These are phyloP conservation scores for Glossophaga mutica DNA, from an alignment of 2,797 vertebrate species.

Conservation along the genomic window DNA sequence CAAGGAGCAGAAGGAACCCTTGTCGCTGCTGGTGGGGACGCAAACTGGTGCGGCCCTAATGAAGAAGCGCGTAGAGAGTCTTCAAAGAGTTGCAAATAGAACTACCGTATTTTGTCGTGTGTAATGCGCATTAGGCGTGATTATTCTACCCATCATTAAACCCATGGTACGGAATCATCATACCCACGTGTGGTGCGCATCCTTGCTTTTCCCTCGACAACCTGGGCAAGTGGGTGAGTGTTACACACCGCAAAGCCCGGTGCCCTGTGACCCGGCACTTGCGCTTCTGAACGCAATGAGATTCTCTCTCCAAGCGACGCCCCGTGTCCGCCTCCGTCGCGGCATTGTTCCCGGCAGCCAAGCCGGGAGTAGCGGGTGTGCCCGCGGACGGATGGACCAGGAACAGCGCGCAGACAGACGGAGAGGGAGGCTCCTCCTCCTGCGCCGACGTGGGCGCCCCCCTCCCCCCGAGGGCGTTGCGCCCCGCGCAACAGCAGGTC, in stretches of 20 bases:
- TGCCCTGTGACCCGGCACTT: no score
- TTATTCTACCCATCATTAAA: no score
- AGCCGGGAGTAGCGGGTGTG: accelerated
- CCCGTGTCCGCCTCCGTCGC: accelerated
- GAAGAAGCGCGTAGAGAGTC: accelerated
- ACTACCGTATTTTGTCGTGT: background rate
- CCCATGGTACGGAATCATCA: no score
- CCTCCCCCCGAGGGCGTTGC: accelerated
- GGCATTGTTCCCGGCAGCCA: accelerated
- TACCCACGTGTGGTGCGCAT: no score
- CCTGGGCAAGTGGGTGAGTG: no score
- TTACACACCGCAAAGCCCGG: no score
- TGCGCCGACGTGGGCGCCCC: accelerated
- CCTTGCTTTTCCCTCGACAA: no score
- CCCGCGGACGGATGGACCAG: accelerated
- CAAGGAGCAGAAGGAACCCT: accelerated
- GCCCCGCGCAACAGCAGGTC: accelerated
- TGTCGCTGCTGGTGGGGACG: background rate
- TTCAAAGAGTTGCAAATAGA: background rate
- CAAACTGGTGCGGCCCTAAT: accelerated
- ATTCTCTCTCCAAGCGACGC: background rate
- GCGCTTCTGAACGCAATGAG: no score
- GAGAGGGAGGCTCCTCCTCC: no score
- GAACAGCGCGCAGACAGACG: background rate
- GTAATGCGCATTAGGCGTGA: accelerated